These are phyloP conservation scores for Cryptocheilus praepositus DNA, from an alignment of 2,888 invertebrate species.

Conservation along the genomic window DNA sequence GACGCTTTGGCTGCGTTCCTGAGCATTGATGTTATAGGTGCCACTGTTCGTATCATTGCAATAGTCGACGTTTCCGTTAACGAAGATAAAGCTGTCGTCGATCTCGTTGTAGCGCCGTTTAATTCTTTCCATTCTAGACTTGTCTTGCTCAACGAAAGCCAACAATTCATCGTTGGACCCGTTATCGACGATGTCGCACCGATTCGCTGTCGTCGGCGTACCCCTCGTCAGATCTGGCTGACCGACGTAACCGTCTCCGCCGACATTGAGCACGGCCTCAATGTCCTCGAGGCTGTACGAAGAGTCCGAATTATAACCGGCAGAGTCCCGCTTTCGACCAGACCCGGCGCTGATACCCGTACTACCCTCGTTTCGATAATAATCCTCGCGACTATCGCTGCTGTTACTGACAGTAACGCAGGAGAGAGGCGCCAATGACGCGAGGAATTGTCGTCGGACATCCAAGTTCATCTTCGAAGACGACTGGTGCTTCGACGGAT, in stretches of 20 bases:
- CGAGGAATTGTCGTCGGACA: slow-evolving; percentile 85
- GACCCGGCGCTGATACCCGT: slow-evolving; percentile 58
- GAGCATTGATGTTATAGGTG: slow-evolving; percentile 9
- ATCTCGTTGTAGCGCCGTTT: slow-evolving; percentile 80
- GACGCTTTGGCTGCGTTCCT: slow-evolving; percentile 79
- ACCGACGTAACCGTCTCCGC: slow-evolving; percentile 69
- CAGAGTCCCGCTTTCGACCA: slow-evolving; percentile 71
- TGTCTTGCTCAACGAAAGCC: slow-evolving; percentile 90
- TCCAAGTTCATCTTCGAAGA: slow-evolving; percentile 76
- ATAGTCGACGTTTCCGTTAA: slow-evolving; percentile 23
- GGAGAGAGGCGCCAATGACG: slow-evolving; percentile 86
- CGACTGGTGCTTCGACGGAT: slow-evolving; percentile 68
- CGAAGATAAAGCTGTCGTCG: slow-evolving; percentile 46
- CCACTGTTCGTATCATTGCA: neutral
- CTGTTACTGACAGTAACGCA: slow-evolving; percentile 80
- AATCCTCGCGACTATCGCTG: slow-evolving; percentile 79
- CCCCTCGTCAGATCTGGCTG: slow-evolving; percentile 89
- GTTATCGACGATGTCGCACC: slow-evolving; percentile 61
- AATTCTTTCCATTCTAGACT: slow-evolving; percentile 87
- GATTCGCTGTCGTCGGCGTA: slow-evolving; percentile 77
- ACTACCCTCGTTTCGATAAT: slow-evolving; percentile 79
- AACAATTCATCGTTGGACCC: slow-evolving; percentile 81
- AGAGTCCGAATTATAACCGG: slow-evolving; percentile 80
- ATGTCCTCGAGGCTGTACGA: slow-evolving; percentile 82
- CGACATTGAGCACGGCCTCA: slow-evolving; percentile 77